phyloP scores from a whole-genome alignment of 2,113 vertebrate genomes.

The Chionodraco myersi region DNA sequence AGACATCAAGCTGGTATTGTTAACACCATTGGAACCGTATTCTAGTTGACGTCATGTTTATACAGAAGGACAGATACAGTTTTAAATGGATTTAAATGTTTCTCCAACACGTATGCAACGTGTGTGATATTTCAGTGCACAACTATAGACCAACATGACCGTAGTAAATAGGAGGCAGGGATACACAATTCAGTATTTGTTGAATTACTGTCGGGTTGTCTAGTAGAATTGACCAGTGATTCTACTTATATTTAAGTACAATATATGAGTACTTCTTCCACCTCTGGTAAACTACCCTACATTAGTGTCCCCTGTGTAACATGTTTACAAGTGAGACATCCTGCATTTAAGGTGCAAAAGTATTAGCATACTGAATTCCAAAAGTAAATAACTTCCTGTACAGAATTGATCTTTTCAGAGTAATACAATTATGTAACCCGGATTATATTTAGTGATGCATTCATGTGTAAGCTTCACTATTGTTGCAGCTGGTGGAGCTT shows the following conservation, averaged over 20 bases:
- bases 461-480: neutral
- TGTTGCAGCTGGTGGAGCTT: neutral
- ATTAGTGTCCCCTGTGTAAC: no score
- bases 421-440: neutral
- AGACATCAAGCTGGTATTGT: neutral
- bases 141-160: no score
- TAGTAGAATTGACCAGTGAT: no score
- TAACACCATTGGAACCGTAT: neutral
- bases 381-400: neutral
- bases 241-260: no score
- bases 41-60: neutral
- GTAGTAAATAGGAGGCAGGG: no score
- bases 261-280: no score
- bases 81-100: neutral
- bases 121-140: neutral
- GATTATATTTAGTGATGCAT: neutral
- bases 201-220: neutral
- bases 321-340: no score
- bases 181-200: neutral
- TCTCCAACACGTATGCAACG: no score
- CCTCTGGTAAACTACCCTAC: no score
- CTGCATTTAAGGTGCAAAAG: no score
- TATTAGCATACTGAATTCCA: neutral
- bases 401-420: neutral
- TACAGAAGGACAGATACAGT: neutral